These are phyloP conservation scores for Murina feae DNA, from an alignment of 2,113 vertebrate genomes.

Conservation along the genomic window DNA sequence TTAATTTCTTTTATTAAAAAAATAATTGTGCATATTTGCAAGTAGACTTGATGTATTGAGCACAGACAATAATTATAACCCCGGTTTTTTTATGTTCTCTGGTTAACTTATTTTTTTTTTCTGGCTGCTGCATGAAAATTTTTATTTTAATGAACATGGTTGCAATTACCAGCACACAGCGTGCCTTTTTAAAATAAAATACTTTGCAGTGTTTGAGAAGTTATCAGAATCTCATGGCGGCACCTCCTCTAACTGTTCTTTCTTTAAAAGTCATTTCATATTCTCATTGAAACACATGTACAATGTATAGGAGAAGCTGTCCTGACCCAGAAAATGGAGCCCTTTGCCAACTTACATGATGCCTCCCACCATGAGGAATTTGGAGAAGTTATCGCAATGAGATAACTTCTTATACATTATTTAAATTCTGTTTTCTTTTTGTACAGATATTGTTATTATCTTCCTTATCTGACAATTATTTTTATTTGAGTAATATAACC, in stretches of 20 bases:
- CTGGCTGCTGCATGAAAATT: background rate
- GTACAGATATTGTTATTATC: background rate
- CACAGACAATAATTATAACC: background rate
- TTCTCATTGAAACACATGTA: background rate
- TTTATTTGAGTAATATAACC: background rate
- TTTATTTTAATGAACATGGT: constrained; percentile 25
- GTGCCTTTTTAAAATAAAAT: constrained; percentile 35
- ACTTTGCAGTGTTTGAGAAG: constrained; percentile 6
- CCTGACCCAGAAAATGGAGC: background rate
- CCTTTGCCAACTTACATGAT: background rate
- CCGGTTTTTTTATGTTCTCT: background rate
- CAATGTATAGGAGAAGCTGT: background rate
- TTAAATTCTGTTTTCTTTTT: background rate
- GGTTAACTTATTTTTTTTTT: constrained; percentile 40
- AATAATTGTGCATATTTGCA: constrained; percentile 33
- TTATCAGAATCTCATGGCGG: background rate
- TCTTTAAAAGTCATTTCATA: background rate
- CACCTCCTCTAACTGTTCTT: background rate
- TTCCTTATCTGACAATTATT: background rate
- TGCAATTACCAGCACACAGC: background rate
- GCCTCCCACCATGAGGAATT: background rate
- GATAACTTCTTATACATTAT: background rate
- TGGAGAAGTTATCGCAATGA: background rate
- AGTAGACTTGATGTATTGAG: constrained; percentile 35
- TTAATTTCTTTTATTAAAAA: constrained; percentile 52